Conservation (phyloP, 1,140 invertebrate species). For the Trichonephila inaurata region DNA sequence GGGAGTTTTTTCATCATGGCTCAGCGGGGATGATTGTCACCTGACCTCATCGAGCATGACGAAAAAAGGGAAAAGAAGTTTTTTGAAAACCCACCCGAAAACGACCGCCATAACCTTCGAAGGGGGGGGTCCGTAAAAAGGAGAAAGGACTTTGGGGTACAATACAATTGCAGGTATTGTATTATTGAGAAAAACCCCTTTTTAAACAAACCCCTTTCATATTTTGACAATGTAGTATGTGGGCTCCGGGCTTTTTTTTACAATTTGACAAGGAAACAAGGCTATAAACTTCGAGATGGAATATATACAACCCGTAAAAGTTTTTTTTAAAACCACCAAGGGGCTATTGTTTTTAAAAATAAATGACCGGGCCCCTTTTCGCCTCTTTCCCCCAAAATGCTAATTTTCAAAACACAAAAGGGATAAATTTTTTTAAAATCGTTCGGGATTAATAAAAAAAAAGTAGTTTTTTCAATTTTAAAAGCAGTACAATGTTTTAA, state of each 20-base stretch:
- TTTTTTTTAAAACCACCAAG: no score
- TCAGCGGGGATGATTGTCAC: slow-evolving; percentile 9
- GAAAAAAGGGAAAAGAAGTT: slow-evolving; percentile 17
- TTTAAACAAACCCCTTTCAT: background rate
- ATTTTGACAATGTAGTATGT: background rate
- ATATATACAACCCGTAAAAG: no score
- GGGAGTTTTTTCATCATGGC: background rate
- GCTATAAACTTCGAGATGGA: no score
- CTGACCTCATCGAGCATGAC: background rate
- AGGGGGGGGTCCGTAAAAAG: background rate
- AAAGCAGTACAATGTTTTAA: no score
- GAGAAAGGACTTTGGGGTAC: background rate
- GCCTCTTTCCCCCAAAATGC: no score
- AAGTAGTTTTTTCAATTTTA: no score
- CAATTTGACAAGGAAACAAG: no score
- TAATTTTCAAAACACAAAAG: no score
- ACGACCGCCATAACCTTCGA: background rate
- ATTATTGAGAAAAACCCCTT: background rate
- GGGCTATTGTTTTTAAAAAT: no score
- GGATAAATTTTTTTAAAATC: no score
- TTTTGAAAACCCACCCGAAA: slow-evolving; percentile 24
- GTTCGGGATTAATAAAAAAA: no score
- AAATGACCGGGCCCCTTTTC: no score
- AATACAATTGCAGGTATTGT: background rate
- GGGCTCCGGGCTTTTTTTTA: background rate